Base-by-base conservation (phyloP, 2,888 invertebrate species). In the Drosophila imparisetae region DNA sequence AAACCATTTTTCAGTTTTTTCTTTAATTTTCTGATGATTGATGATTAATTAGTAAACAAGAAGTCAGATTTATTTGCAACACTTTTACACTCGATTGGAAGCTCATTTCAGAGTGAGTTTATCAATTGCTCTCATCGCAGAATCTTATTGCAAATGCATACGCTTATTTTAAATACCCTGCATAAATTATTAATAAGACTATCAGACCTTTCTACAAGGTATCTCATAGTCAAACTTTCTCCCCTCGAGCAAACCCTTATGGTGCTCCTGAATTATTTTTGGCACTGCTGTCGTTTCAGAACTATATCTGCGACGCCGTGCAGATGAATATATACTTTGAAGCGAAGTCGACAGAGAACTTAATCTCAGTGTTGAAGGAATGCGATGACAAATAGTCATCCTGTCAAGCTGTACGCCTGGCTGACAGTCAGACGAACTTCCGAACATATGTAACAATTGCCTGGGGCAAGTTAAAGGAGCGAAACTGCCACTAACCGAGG, bases 341-440 rank as follows among this genome's bases (percentile, higher is more conserved):
- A 36, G 57, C 62, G 2, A 18, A 59, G 64, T 29, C 57, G 59
- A 55, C 63, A 45, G 65, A 78, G 72, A 86, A 83, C 83, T 90
- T 90, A 86, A 88, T 82, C 88, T 83, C 76, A 69, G 72, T 67
- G 78, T 58, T 82, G 82, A 80, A 81, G 89, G 83, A 89, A 91
- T 90, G 85, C 77, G 81, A 81, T 85, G 86, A 90, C 89, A 90
- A 91, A 90, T 91, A 91, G 86, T 83, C 88, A 78, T 81, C 72
- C 83, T 76, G 78, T 61, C 77, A 62, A 62, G 72, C 59, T 80
- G 50, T 63, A 58, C 62, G 70, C 45, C 54, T 60, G 68, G 21
- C 62, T 50, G 67, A 11, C 50, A 55, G 50, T 42, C 58, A 53
- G 61, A 71, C 52, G 62, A 67, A 62, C 71, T 70, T 67, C 45